Conservation (phyloP, 1,140 invertebrate species). For the Solen grandis region DNA sequence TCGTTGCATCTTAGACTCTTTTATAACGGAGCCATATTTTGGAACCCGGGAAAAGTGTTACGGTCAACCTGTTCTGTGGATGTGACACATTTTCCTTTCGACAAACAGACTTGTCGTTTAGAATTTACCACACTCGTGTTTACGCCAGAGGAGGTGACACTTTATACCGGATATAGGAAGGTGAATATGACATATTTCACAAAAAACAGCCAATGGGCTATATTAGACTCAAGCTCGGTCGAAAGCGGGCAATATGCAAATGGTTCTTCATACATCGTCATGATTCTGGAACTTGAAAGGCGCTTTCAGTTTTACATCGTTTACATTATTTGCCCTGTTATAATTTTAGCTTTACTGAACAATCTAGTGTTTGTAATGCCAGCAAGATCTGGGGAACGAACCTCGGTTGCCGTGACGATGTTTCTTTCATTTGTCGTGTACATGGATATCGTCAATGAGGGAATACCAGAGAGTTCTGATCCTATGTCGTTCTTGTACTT, state of each 20-base stretch:
- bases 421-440: slow-evolving; percentile 84
- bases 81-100: slow-evolving; percentile 49
- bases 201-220: slow-evolving; percentile 40
- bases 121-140: background rate
- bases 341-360: slow-evolving; percentile 83
- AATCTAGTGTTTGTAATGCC: slow-evolving; percentile 84
- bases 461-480: slow-evolving; percentile 83
- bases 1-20: slow-evolving; percentile 8
- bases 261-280: background rate
- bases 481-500: slow-evolving; percentile 75
- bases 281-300: slow-evolving; percentile 6
- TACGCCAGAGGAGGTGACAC: slow-evolving; percentile 4
- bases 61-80: slow-evolving; percentile 28
- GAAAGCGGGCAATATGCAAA: background rate
- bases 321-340: slow-evolving; percentile 83
- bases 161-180: background rate
- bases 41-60: slow-evolving; percentile 5
- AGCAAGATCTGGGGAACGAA: slow-evolving; percentile 83
- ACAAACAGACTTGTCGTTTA: slow-evolving; percentile 14
- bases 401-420: slow-evolving; percentile 83
- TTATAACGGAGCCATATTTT: background rate
- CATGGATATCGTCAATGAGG: slow-evolving; percentile 83
- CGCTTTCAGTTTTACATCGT: slow-evolving; percentile 81
- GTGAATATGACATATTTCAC: background rate
- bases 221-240: background rate